These are phyloP conservation scores for Nomada fabriciana DNA, from an alignment of 2,888 invertebrate genomes.

Conservation along the genomic window DNA sequence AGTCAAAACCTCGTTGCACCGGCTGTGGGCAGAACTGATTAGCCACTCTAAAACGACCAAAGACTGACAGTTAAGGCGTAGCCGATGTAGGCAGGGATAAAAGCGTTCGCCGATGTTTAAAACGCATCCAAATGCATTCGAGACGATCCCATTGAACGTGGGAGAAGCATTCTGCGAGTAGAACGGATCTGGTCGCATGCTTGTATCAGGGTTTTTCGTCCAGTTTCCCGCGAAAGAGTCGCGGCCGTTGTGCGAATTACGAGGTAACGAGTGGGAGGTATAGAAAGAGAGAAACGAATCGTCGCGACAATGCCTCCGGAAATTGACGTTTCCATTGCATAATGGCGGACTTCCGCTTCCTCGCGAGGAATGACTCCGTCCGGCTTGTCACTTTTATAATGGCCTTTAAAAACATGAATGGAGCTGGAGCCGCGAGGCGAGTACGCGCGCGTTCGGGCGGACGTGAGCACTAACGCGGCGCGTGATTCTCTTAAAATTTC, in stretches of 20 bases:
- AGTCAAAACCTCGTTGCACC: constrained; percentile 10
- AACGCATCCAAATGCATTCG: constrained; percentile 29
- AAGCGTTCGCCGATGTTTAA: constrained; percentile 36
- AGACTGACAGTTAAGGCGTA: constrained; percentile 23
- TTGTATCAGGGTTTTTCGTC: constrained; percentile 17
- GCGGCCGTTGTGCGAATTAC: constrained; percentile 18
- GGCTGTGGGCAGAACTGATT: constrained; percentile 37
- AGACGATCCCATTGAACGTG: constrained; percentile 34
- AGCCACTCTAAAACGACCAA: constrained; percentile 24
- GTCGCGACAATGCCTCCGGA: constrained; percentile 72
- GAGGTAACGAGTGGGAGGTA: constrained; percentile 43
- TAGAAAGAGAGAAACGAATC: constrained; percentile 69
- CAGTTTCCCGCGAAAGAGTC: constrained; percentile 46
- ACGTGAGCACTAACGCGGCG: constrained; percentile 36
- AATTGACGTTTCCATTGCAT: constrained; percentile 82
- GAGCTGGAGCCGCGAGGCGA: constrained; percentile 56
- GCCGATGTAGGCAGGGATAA: constrained; percentile 25
- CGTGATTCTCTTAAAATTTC: constrained; percentile 24
- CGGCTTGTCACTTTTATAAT: constrained; percentile 77
- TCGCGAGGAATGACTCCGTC: constrained; percentile 77
- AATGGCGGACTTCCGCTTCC: constrained; percentile 81
- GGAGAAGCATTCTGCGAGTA: constrained; percentile 12
- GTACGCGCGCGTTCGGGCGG: constrained; percentile 52
- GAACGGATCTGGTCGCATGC: background rate
- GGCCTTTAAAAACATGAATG: constrained; percentile 76